Base-by-base conservation (phyloP, 92 coral and sea anemone genomes). In the Epizoanthus stellaris region DNA sequence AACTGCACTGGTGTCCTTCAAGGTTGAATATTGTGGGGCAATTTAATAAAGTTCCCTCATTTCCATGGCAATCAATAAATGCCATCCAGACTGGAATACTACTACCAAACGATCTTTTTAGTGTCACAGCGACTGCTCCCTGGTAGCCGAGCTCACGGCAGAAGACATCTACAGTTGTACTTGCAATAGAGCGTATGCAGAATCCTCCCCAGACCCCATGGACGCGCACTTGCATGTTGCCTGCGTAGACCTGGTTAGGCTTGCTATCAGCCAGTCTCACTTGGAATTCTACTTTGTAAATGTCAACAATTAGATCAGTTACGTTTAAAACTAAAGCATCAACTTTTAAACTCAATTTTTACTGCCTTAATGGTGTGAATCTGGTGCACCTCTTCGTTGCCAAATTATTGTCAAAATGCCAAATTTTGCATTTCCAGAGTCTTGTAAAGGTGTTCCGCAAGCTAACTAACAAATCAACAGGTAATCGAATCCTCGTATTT, bases 91-190 rank as follows among this genome's bases (percentile, higher is more conserved):
- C 43, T 23, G 75, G 75, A 70, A 40, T 34, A 39, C 49, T 38
- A 3, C 49, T 3, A 4, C 19, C 34, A 43, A 1, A 6, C 4
- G 58, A 70, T 9, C 0, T 1, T 13, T 1, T 42, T 38, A 39
- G 21, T 17, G 16, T 70, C 57, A 70, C 81, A 15, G 56, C 34
- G 38, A 60, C 67, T 3, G 52, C 81, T 21, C 81, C 65, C 7
- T 60, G 64, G 81, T 75, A 75, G 12, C 81, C 81, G 13, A 75
- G 66, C 66, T 75, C 65, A 13, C 67, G 64, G 20, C 81, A 75
- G 17, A 75, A 54, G 58, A 75, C 81, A 56, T 75, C 81, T 70
- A 53, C 76, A 43, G 25, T n/a, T 13, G 25, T 10, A 14, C 57
- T 70, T 8, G 21, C 20, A 15, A 13, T 43, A 9, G 2, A 38